Conservation (phyloP, 35 echinoderm and acorn worm genomes). For the Ptychodera flava region DNA sequence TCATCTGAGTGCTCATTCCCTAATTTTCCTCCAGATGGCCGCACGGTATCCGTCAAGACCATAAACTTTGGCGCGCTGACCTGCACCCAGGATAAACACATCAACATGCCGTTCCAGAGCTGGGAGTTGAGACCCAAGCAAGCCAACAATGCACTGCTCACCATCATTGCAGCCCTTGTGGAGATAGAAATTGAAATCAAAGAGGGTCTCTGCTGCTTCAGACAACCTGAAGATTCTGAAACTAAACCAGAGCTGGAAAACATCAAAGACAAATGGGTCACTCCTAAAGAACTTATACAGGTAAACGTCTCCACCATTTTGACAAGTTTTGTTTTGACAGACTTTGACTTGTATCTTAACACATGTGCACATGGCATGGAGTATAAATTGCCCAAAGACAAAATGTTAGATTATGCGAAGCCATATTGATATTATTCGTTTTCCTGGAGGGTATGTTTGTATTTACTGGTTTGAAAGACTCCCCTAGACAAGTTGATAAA, state of each 20-base stretch:
- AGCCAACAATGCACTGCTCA: constrained; percentile 64
- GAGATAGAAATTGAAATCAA: constrained; percentile 96
- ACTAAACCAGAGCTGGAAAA: constrained; percentile 53
- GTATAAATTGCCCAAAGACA: no score
- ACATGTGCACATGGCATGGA: no score
- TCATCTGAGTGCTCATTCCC: no score
- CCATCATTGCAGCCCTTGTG: constrained; percentile 85
- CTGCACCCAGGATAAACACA: constrained; percentile 89
- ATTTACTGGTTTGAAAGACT: no score
- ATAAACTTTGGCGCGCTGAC: constrained; percentile 89
- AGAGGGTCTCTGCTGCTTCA: constrained; percentile 75
- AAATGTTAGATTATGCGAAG: no score
- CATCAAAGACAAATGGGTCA: constrained; percentile 80
- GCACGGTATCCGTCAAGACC: constrained; percentile 71
- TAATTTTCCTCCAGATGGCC: constrained; percentile 43
- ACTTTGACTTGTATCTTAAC: no score
- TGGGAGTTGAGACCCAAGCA: constrained; percentile 76
- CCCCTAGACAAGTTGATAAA: no score
- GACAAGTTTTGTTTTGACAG: no score
- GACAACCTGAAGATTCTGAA: constrained; percentile 48
- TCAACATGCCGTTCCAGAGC: constrained; percentile 98
- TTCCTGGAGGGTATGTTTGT: no score
- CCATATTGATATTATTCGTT: no score
- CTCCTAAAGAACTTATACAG: constrained; percentile 62
- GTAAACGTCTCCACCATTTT: no score